A percentile compares a stretch with the other conserved stretches of the same genome.
Evolutionary conservation across 2,797 vertebrate species (phyloP).

Genomic region (Acanthopagrus latus): DNA sequence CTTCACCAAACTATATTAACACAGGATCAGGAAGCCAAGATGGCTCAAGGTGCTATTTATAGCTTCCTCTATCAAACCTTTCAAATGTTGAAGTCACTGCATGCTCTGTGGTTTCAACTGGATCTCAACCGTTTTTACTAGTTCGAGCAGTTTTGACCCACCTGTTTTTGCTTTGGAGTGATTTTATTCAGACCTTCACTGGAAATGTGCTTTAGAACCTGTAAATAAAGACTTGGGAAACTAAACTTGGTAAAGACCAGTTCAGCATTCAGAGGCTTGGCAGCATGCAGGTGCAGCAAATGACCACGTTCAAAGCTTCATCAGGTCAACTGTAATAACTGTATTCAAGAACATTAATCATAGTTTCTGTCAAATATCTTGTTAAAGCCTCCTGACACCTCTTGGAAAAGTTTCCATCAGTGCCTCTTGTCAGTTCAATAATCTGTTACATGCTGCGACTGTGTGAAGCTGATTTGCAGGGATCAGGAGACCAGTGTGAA

Average conservation of each 20-base stretch:
- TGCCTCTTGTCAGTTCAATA: neutral
- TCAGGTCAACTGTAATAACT: no score
- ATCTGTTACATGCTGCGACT: neutral
- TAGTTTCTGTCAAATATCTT: neutral
- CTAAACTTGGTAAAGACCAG: no score
- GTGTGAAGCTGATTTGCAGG: neutral
- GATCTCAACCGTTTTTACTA: neutral
- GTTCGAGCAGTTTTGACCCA: neutral
- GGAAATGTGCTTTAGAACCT: neutral
- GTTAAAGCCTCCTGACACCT: neutral
- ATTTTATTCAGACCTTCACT: neutral
- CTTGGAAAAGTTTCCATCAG: neutral
- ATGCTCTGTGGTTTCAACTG: neutral
- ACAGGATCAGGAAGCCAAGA: slow-evolving; percentile 67
- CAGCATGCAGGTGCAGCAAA: neutral
- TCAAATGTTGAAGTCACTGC: slow-evolving; percentile 14
- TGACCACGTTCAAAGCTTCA: neutral
- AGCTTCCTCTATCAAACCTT: slow-evolving; percentile 34
- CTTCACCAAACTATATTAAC: slow-evolving; percentile 78
- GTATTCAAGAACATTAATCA: neutral
- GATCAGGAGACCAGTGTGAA: no score
- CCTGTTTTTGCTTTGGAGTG: neutral
- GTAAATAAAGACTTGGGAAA: neutral
- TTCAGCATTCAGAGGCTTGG: neutral
- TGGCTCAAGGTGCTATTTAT: slow-evolving; percentile 61